phyloP scores from a whole-genome alignment of 2,797 vertebrate genomes.

The Anabas testudineus region DNA sequence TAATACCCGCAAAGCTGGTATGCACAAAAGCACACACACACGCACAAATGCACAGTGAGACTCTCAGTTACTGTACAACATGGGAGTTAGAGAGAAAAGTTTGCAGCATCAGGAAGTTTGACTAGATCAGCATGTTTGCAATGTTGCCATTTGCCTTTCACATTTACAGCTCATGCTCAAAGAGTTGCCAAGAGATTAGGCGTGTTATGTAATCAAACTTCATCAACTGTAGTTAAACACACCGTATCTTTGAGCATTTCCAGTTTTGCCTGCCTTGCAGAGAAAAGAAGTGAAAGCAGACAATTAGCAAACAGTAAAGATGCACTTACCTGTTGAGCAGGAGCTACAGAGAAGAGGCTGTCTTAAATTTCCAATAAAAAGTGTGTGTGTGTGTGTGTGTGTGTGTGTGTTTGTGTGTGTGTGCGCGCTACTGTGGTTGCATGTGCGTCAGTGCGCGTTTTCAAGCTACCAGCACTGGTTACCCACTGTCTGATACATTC shows the following conservation, averaged over 20 bases:
- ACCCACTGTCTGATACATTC: constrained; percentile 72
- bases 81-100: constrained; percentile 28
- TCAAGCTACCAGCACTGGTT: constrained; percentile 64
- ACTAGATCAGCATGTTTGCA: constrained; percentile 41
- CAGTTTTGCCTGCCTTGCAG: constrained; percentile 42
- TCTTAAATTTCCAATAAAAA: constrained; percentile 50
- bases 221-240: constrained; percentile 11
- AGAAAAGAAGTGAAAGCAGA: constrained; percentile 28
- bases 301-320: constrained; percentile 27
- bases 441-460: constrained; percentile 45
- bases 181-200: constrained; percentile 24
- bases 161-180: constrained; percentile 10
- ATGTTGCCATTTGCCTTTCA: constrained; percentile 4
- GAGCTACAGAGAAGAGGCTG: constrained; percentile 30
- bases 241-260: constrained; percentile 25
- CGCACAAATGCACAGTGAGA: not conserved
- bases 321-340: constrained; percentile 67
- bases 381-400: constrained; percentile 24
- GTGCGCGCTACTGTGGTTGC: constrained; percentile 10
- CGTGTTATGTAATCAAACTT: constrained; percentile 9
- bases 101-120: constrained; percentile 55
- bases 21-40: constrained; percentile 1
- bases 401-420: constrained; percentile 45
- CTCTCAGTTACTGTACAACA: constrained; percentile 22
- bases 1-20: constrained; percentile 20